Conservation (phyloP, 2,113 vertebrate genomes). For the Epinephelus lanceolatus region DNA sequence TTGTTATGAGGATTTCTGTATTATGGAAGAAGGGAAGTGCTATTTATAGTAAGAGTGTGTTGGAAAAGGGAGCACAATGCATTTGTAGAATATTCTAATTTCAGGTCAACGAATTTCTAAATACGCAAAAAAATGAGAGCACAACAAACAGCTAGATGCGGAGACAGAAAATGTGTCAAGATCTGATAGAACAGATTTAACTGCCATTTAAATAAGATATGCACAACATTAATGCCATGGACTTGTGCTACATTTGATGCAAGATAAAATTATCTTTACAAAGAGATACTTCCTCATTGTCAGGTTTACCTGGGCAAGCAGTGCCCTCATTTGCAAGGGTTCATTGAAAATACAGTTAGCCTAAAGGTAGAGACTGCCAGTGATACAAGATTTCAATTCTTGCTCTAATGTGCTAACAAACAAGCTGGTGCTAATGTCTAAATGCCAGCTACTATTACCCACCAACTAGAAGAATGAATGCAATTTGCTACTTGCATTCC, state of each 20-base stretch:
- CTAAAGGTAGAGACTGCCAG: constrained; percentile 11
- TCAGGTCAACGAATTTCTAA: constrained; percentile 13
- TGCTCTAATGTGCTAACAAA: constrained; percentile 26
- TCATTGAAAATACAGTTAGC: constrained; percentile 12
- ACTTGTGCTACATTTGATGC: neutral
- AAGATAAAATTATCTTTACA: constrained; percentile 1
- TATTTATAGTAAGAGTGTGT: neutral
- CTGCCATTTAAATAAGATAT: no score
- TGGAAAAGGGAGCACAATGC: neutral
- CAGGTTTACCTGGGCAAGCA: neutral
- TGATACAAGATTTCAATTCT: constrained; percentile 9
- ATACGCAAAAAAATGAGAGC: neutral
- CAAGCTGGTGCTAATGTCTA: constrained; percentile 44
- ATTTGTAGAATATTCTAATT: constrained; percentile 4
- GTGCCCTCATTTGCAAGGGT: neutral
- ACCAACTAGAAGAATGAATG: constrained; percentile 63
- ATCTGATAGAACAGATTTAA: neutral
- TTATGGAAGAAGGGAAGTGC: neutral
- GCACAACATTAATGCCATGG: neutral
- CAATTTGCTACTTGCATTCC: constrained; percentile 71
- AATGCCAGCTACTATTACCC: constrained; percentile 55
- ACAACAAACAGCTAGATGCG: neutral
- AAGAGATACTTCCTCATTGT: neutral
- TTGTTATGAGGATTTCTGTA: neutral
- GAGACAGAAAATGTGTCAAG: neutral